These are phyloP conservation scores for Neodiprion pinetum DNA, from an alignment of 1,140 invertebrate genomes.

Conservation along the genomic window DNA sequence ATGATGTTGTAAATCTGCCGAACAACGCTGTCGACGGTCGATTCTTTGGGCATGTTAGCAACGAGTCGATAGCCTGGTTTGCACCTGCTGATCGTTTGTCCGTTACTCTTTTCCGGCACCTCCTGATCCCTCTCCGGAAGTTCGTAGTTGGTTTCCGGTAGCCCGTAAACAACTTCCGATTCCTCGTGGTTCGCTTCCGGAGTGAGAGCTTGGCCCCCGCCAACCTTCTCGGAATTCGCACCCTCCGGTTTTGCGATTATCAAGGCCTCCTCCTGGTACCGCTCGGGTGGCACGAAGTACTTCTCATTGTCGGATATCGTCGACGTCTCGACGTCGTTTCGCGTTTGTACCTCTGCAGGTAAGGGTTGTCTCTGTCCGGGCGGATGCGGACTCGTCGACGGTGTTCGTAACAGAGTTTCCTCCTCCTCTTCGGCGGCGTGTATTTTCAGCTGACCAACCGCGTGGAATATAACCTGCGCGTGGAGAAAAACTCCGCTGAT, in stretches of 20 bases:
- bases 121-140: slow-evolving; percentile 47
- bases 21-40: slow-evolving; percentile 46
- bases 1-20: slow-evolving; percentile 43
- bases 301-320: slow-evolving; percentile 29
- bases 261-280: slow-evolving; percentile 16
- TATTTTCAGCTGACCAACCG: slow-evolving; percentile 48
- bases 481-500: background rate
- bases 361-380: slow-evolving; percentile 41
- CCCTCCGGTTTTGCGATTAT: background rate
- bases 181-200: slow-evolving; percentile 48
- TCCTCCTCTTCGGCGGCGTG: background rate
- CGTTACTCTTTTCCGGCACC: slow-evolving; percentile 30
- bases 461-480: slow-evolving; percentile 52
- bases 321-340: slow-evolving; percentile 16
- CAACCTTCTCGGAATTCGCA: background rate
- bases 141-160: slow-evolving; percentile 51
- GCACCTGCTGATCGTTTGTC: background rate
- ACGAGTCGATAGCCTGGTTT: background rate
- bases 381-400: slow-evolving; percentile 40
- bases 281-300: slow-evolving; percentile 19
- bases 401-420: slow-evolving; percentile 9
- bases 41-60: slow-evolving; percentile 9
- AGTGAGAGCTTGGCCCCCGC: slow-evolving; percentile 24
- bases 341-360: slow-evolving; percentile 12
- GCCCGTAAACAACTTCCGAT: slow-evolving; percentile 46